These are phyloP conservation scores for Elephantulus edwardii DNA, from an alignment of 2,113 vertebrate species.

Conservation along the genomic window DNA sequence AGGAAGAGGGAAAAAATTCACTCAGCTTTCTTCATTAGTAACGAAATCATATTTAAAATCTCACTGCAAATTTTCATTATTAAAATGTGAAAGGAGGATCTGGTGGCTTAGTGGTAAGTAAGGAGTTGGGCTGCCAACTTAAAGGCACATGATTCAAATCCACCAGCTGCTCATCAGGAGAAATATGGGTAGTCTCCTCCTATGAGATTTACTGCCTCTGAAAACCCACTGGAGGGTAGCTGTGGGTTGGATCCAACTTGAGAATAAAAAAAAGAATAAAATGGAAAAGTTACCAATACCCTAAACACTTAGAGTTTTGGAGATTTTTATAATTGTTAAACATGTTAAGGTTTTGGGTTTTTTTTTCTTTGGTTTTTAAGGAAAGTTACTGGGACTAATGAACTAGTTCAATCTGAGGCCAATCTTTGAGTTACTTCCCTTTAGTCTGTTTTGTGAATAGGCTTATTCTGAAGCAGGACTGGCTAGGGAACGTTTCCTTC, in stretches of 20 bases:
- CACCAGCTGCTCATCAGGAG: too few relatives aligned
- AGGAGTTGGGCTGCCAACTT: too few relatives aligned
- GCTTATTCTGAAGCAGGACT: not conserved
- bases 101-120: too few relatives aligned
- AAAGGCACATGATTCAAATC: too few relatives aligned
- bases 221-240: too few relatives aligned
- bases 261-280: too few relatives aligned
- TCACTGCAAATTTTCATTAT: not conserved
- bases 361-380: not conserved
- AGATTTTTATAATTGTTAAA: not conserved
- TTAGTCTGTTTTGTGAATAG: not conserved
- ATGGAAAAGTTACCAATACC: not conserved
- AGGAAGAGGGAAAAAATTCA: constrained; percentile 13
- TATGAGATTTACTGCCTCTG: too few relatives aligned
- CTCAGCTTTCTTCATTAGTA: constrained; percentile 15
- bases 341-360: not conserved
- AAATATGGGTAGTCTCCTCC: too few relatives aligned
- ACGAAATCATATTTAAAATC: constrained; percentile 22
- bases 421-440: constrained; percentile 17
- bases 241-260: too few relatives aligned
- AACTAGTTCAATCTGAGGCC: not conserved
- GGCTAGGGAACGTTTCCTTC: not conserved
- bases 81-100: constrained; percentile 22
- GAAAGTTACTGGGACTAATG: constrained; percentile 19
- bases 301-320: not conserved